phyloP scores from a whole-genome alignment of 2,113 vertebrate species.

The Donacobius atricapilla region DNA sequence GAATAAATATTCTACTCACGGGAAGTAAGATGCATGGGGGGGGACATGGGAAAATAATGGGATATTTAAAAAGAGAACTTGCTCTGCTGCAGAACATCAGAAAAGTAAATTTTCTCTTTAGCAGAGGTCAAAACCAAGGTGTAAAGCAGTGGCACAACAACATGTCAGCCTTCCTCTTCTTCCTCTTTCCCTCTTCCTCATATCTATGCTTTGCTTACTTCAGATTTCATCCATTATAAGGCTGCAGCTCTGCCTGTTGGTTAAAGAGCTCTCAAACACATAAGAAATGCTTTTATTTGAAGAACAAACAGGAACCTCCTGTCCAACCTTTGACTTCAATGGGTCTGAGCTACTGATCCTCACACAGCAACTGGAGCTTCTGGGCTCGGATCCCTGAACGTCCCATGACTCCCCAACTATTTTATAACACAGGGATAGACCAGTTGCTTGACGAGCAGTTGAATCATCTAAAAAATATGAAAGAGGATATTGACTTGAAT shows the following conservation, averaged over 20 bases:
- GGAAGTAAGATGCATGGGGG: neutral
- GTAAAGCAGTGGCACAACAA: neutral
- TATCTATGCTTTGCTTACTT: neutral
- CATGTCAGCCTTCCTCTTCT: neutral
- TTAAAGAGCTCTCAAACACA: neutral
- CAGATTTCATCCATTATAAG: neutral
- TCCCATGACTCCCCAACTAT: slow-evolving; percentile 5
- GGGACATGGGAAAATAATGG: neutral
- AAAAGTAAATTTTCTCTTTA: neutral
- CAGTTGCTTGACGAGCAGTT: neutral
- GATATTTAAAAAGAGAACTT: neutral
- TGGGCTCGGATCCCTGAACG: neutral
- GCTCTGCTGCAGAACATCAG: neutral
- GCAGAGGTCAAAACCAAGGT: neutral
- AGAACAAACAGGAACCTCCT: slow-evolving; percentile 10
- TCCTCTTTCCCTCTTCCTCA: neutral
- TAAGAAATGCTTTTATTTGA: neutral
- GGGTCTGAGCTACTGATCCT: neutral
- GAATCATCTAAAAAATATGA: slow-evolving; percentile 15
- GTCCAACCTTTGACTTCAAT: neutral
- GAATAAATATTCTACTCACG: neutral
- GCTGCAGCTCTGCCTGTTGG: neutral
- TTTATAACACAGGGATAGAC: neutral
- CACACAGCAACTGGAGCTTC: neutral
- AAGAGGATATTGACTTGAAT: slow-evolving; percentile 21